phyloP scores from a whole-genome alignment of 2,888 invertebrate species.

The Lamellibrachia columna region DNA sequence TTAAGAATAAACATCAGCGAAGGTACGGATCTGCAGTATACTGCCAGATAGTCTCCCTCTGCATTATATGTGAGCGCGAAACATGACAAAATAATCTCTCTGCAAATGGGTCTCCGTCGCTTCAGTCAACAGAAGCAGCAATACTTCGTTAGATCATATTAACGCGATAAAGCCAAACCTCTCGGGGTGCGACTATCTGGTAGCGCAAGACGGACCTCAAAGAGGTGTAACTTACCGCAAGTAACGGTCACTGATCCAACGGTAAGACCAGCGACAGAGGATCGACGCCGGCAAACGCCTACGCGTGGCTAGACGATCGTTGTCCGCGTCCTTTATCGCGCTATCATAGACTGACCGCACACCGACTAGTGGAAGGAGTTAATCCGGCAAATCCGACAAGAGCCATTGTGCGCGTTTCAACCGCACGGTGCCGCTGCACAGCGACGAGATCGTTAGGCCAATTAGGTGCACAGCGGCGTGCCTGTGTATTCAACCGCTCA shows the following conservation, averaged over 20 bases:
- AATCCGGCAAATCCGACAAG: neutral
- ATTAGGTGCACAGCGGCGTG: neutral
- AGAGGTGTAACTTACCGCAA: neutral
- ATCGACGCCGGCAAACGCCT: neutral
- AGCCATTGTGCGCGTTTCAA: neutral
- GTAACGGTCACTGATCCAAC: neutral
- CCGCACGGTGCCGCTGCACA: neutral
- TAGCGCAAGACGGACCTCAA: neutral
- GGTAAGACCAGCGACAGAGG: neutral
- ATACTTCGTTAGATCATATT: too few relatives aligned
- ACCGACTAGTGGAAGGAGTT: neutral
- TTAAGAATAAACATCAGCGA: too few relatives aligned
- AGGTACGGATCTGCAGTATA: too few relatives aligned
- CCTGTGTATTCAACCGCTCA: neutral
- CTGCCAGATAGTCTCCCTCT: too few relatives aligned
- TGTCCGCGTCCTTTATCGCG: neutral
- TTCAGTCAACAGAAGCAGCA: too few relatives aligned
- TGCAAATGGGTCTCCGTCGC: too few relatives aligned
- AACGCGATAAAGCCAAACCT: too few relatives aligned
- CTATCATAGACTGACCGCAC: neutral
- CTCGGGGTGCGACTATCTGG: too few relatives aligned
- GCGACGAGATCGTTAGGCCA: neutral
- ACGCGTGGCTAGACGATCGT: neutral
- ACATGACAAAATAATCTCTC: too few relatives aligned
- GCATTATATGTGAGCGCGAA: too few relatives aligned